Evolutionary conservation across 2,888 invertebrate species (phyloP), one percentile per base, ranked within the genome.

Genomic region (Altica lythri): DNA sequence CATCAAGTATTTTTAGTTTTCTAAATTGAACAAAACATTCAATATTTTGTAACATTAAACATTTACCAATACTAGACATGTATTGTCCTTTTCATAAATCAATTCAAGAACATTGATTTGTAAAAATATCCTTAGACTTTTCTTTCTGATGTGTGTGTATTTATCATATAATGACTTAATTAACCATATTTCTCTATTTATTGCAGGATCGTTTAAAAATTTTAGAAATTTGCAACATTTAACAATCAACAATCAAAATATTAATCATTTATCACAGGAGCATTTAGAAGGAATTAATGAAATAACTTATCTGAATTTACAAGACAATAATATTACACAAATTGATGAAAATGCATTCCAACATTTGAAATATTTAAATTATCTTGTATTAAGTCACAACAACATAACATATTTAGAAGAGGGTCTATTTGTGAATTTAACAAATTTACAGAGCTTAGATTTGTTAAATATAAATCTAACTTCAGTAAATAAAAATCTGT

Each of bases 201-300:
- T 57, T 57, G 12, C 25, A 53, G 57, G 53, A 32, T 43, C 54
- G n/a, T 57, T 57, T 32, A 48, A 47, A 29, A 3, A 51, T 14
- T 16, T 34, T 9, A 16, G 35, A 22, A 51, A 53, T 12, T 17
- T 57, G 8, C 29, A 44, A 2, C 57, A 57, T 34, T 35, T 57
- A 8, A 57, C 53, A 30, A 54, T 57, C n/a, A 51, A 30, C 10
- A 29, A 43, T 17, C 57, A 57, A 50, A 51, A 54, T 13, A 47
- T 57, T 18, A 43, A 43, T 29, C 25, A 35, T 16, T 44, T 57
- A 17, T 34, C 46, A 18, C 38, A 38, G 16, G 16, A 46, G 8
- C 19, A 46, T 29, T 51, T 54, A 12, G 38, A 48, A 25, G 53
- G 53, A 18, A 29, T 57, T 2, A 25, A 14, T 13, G 43, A 57